Evolutionary conservation across 2,797 vertebrate genomes (phyloP).

Genomic region (Pangasius sanitwongsei): DNA sequence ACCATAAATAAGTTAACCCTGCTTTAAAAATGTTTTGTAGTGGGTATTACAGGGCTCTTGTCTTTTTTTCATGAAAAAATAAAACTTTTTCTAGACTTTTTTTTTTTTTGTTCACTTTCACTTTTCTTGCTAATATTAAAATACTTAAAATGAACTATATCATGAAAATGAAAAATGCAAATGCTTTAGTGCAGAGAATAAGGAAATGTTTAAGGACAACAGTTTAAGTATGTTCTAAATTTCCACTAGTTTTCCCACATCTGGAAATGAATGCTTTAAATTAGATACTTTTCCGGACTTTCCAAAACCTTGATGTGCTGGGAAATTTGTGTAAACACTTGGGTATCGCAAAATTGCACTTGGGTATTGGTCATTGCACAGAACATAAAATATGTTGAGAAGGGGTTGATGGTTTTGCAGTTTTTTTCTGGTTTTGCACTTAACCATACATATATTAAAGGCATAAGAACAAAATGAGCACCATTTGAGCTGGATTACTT

Average conservation of each 20-base stretch:
- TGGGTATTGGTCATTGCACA: background rate
- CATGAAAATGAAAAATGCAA: background rate
- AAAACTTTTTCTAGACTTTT: background rate
- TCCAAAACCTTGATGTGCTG: background rate
- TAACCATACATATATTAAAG: background rate
- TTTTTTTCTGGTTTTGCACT: background rate
- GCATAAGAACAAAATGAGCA: background rate
- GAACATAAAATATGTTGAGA: background rate
- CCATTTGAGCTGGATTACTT: background rate
- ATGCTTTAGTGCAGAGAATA: background rate
- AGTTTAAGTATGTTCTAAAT: background rate
- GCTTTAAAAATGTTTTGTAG: slow-evolving; percentile 24
- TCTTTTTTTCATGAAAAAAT: background rate
- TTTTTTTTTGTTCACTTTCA: background rate
- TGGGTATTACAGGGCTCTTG: background rate
- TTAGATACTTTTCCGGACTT: slow-evolving; percentile 18
- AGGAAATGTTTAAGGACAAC: background rate
- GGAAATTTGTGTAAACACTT: slow-evolving; percentile 25
- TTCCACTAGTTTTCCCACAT: background rate
- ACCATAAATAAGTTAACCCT: slow-evolving; percentile 5
- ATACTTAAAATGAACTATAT: background rate
- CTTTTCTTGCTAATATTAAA: slow-evolving; percentile 8
- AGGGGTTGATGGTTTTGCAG: background rate
- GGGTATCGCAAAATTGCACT: background rate
- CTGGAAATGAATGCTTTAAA: slow-evolving; percentile 25